Evolutionary conservation across 2,888 invertebrate genomes (phyloP).

Genomic region (Morpho helenor): DNA sequence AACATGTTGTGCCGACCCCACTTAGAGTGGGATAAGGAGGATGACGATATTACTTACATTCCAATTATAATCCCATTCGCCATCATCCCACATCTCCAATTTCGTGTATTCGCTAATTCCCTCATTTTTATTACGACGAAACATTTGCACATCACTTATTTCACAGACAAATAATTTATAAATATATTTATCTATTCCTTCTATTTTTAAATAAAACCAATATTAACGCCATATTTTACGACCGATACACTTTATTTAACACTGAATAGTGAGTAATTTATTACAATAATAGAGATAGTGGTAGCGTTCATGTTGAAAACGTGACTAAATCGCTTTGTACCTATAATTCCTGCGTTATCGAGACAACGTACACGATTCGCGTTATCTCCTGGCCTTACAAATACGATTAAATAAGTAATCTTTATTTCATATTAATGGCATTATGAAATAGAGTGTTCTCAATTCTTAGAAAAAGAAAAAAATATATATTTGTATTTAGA

Average conservation of each 20-base stretch:
- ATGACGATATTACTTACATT: slow-evolving; percentile 16
- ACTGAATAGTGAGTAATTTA: no score
- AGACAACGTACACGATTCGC: background rate
- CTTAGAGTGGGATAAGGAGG: no score
- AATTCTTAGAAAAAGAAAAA: background rate
- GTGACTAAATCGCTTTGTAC: background rate
- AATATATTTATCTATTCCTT: no score
- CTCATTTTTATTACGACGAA: slow-evolving; percentile 53
- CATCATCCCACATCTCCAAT: slow-evolving; percentile 48
- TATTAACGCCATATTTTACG: no score
- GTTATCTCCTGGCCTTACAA: background rate
- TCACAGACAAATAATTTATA: background rate
- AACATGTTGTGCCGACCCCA: no score
- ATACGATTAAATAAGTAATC: background rate
- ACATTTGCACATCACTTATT: slow-evolving; percentile 41
- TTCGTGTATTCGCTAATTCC: slow-evolving; percentile 43
- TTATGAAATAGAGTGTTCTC: background rate
- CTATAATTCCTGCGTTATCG: background rate
- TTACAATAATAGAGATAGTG: no score
- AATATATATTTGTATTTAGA: background rate
- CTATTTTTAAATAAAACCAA: no score
- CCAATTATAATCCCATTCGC: slow-evolving; percentile 12
- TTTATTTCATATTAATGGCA: no score
- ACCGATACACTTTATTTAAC: no score
- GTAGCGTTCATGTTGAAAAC: background rate